Evolutionary conservation across 2,113 vertebrate species (phyloP).

Genomic region (Thryonomys swinderianus): DNA sequence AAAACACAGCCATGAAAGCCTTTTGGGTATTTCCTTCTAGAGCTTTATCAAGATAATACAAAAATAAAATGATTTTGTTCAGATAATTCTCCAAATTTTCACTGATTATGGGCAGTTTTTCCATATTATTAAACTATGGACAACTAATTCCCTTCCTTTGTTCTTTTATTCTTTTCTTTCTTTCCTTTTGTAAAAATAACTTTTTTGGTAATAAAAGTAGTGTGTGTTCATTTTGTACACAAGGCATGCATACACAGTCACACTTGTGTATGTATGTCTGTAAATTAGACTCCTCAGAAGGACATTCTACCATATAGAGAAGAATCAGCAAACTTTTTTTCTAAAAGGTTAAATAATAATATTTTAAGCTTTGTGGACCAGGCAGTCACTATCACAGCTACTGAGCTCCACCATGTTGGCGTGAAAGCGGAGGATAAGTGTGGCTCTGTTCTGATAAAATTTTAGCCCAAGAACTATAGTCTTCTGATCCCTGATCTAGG

Average conservation of each 20-base stretch:
- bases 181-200: conserved; percentile 22
- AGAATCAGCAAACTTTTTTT: not conserved
- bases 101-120: not conserved
- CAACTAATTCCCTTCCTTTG: not conserved
- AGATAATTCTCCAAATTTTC: not conserved
- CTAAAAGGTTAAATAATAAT: not conserved
- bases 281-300: not conserved
- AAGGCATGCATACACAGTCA: not conserved
- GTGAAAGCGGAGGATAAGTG: not conserved
- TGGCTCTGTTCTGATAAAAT: not conserved
- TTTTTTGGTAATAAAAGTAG: not conserved
- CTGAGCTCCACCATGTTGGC: not conserved
- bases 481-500: not conserved
- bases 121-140: not conserved
- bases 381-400: not conserved
- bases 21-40: not conserved
- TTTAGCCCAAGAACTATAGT: not conserved
- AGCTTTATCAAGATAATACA: not conserved
- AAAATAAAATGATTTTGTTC: not conserved
- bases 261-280: rapidly evolving
- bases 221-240: not conserved
- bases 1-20: not conserved
- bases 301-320: not conserved
- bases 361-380: not conserved
- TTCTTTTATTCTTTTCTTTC: not conserved